Evolutionary conservation across 1,140 invertebrate species (phyloP), one percentile per base, ranked within the genome.

Genomic region (Drosophila varians): DNA sequence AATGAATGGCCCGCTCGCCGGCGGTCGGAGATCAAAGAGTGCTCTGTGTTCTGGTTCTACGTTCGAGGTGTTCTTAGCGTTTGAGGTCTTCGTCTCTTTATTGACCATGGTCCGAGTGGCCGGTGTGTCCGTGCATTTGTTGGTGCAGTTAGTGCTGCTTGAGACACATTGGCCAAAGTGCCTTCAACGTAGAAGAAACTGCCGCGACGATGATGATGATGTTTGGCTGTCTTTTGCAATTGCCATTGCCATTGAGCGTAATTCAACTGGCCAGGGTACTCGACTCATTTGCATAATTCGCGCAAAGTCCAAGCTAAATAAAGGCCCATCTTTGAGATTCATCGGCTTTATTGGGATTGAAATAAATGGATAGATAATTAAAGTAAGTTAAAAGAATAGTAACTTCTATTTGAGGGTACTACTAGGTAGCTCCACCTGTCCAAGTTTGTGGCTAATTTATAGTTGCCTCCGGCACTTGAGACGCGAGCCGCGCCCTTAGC

Each of bases 1-100:
- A 74, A 74, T 74, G 70, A 74, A 74, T 74, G 71, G 69, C 28
- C 45, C 28, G 43, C 48, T 55, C 31, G 34, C 26, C n/a, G 57
- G 64, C 77, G 71, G 77, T 54, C 57, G 16, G 55, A 80, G 72
- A 82, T 80, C 77, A 79, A 79, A 66, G 28, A 56, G 77, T n/a
- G n/a, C 57, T 80, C 72, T 80, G 77, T 65, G 77, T 65, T 80
- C 77, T 80, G 61, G 71, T 74, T 70, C 69, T 69, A 51, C 55
- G 64, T 74, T 70, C 69, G 61, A 56, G 68, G 54, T 25, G 56
- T 54, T 38, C 21, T 51, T 6, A 36, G 9, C 46, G 52, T 43
- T 60, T 62, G 49, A 34, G 14, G 74, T 69, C 51, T 54, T 71
- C 26, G 65, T 47, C 61, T 47, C 61, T 75, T 70, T 82, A 80